Base-by-base conservation (phyloP, 2,888 invertebrate genomes). In the Lepidochrysops patricia region DNA sequence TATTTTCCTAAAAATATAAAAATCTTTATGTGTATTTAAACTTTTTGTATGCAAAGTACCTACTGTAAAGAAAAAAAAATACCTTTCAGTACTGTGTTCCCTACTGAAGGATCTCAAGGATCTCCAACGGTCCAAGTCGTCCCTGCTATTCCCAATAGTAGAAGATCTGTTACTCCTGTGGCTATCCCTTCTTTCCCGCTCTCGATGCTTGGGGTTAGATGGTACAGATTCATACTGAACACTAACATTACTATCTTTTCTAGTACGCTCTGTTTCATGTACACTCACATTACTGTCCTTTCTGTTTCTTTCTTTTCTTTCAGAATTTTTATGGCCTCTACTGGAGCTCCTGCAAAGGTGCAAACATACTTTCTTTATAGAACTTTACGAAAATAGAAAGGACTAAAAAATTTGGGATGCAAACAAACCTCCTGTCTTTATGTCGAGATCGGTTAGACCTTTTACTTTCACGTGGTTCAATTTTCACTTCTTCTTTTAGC, bases 61-160 rank as follows among this genome's bases (percentile, higher is more conserved):
- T 4, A 27, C 13, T 27, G 2, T 15, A 13, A 23, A 25, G 2
- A 9, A 57, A 4, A 26, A 43, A 13, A 26, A 27, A 7, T 25
- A 89, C 90, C 90, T 83, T 75, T 90, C 90, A 60, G 81, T 76
- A 63, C 90, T 90, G 57, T 88, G 89, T 70, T 90, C 90, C 64
- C 90, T 77, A 71, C 89, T 90, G 59, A 82, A 89, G 19, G 88
- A 89, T 37, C 89, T 73, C 62, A 88, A 70, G 1, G 89, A 89
- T 52, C 89, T 78, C 89, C 89, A 89, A 57, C 84, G 76, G 62
- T 89, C 89, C 61, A 89, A 74, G 66, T 89, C 88, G 67, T 89
- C 89, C 63, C 89, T 76, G 61, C 88, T 88, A 62, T 86, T 88
- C 1, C 87, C 89, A 62, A 88, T 80, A 2, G 80, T 89, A 35